Evolutionary conservation across 2,888 invertebrate species (phyloP), one percentile per base, ranked within the genome.

Genomic region (Cerceris rybyensis): DNA sequence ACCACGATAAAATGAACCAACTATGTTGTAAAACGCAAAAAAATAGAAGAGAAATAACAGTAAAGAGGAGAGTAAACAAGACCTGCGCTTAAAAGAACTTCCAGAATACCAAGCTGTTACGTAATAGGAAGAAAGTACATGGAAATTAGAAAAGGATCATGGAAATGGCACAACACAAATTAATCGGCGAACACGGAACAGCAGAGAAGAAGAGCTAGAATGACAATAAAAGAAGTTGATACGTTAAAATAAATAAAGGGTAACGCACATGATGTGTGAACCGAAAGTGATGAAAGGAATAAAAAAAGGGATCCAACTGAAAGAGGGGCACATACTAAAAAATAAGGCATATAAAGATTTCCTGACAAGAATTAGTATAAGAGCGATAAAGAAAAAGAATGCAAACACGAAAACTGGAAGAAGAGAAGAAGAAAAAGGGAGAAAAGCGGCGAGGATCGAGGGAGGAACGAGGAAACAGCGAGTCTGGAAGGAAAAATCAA

Each of bases 401-500:
- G 49, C 78, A 55, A 71, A n/a, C n/a, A 58, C 67, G 68, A 75
- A 78, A 63, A 63, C 66, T 54, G 69, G 79, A 60, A 42, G 64
- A 79, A 78, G 80, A 78, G 75, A 70, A 80, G 65, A 39, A 54
- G 67, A 60, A 61, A 61, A 72, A 72, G 76, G 67, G 81, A 78
- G 69, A 65, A 72, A 70, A 84, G n/a, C 75, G 70, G 70, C 64
- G 75, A 87, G 87, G 79, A 83, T 86, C 78, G 82, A 81, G 81
- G 80, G 87, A 76, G 85, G 75, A 86, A 90, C 88, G 88, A 87
- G 87, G 91, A 91, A 87, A 87, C 88, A 87, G 87, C 87, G 90
- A 92, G 92, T 91, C 91, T 92, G 91, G 91, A 90, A 90, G 91
- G 91, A 92, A 92, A 92, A 92, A 92, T 92, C 92, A 92, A 92